phyloP scores from a whole-genome alignment of 2,888 invertebrate species.

The Acanthococcus lagerstroemiae region DNA sequence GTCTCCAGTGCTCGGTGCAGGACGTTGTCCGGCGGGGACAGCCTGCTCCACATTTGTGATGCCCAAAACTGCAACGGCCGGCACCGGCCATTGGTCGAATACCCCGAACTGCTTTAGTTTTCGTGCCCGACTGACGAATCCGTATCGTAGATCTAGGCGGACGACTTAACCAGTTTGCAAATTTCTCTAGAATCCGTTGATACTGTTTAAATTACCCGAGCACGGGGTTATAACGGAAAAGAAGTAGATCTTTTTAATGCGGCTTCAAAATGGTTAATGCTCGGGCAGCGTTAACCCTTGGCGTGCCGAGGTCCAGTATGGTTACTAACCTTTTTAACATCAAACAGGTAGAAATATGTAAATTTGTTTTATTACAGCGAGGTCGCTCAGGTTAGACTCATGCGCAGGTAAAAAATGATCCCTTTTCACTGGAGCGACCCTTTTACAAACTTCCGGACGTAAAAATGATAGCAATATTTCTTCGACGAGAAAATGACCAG shows the following conservation, averaged over 20 bases:
- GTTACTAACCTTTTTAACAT: conserved; percentile 30
- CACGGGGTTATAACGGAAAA: conserved; percentile 1
- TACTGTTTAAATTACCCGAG: conserved; percentile 7
- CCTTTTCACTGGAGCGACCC: conserved; percentile 13
- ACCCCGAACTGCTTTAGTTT: not conserved
- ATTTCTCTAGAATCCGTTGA: conserved; percentile 3
- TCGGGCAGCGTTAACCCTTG: not conserved
- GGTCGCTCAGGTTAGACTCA: conserved; percentile 29
- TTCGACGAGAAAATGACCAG: conserved; percentile 4
- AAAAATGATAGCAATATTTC: conserved; percentile 21
- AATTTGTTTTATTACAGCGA: conserved; percentile 20
- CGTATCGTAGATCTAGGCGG: not conserved
- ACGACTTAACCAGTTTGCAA: conserved; percentile 5
- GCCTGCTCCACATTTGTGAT: no score
- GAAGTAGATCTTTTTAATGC: not conserved
- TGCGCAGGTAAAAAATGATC: conserved; percentile 27
- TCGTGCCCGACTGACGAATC: not conserved
- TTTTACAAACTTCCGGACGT: conserved; percentile 27
- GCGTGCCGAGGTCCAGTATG: not conserved
- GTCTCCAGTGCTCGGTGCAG: no score
- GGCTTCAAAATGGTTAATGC: not conserved
- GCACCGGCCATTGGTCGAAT: no score
- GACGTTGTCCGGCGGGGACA: no score
- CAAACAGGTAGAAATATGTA: conserved; percentile 30
- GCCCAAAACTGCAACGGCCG: no score